Evolutionary conservation across 2,888 invertebrate species (phyloP).

Genomic region (Lamellibrachia satsuma): DNA sequence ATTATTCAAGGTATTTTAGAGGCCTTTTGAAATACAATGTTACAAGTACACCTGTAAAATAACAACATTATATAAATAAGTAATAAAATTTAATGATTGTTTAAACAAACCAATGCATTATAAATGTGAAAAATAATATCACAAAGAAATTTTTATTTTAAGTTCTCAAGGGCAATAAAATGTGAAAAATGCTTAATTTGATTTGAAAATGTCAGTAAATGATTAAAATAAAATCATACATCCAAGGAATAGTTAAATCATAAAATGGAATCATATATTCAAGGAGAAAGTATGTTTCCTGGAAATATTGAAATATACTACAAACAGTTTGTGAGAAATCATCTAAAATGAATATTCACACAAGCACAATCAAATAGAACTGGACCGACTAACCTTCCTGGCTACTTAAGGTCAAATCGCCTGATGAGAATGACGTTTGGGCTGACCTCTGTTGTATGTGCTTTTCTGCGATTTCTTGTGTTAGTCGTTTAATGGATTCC

Average conservation of each 20-base stretch:
- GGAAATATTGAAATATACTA: background rate
- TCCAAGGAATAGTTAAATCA: background rate
- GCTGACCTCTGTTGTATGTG: conserved; percentile 40
- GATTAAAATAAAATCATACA: background rate
- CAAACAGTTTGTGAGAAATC: background rate
- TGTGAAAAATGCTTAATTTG: background rate
- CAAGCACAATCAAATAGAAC: background rate
- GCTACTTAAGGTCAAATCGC: background rate
- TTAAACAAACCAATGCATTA: too few species aligned
- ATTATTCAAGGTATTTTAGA: background rate
- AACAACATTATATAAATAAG: background rate
- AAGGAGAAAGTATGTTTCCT: background rate
- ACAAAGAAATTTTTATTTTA: background rate
- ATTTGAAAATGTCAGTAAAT: background rate
- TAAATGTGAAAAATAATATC: too few species aligned
- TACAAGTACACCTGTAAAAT: background rate
- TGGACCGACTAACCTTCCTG: background rate
- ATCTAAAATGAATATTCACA: background rate
- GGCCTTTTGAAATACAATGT: background rate
- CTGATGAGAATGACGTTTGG: conserved; percentile 32
- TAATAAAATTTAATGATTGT: too few species aligned
- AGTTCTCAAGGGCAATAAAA: too few species aligned
- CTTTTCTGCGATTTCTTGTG: conserved; percentile 21
- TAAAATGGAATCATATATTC: background rate
- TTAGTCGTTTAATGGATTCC: conserved; percentile 50